Evolutionary conservation across 2,113 vertebrate genomes (phyloP).

Genomic region (Buteo buteo): DNA sequence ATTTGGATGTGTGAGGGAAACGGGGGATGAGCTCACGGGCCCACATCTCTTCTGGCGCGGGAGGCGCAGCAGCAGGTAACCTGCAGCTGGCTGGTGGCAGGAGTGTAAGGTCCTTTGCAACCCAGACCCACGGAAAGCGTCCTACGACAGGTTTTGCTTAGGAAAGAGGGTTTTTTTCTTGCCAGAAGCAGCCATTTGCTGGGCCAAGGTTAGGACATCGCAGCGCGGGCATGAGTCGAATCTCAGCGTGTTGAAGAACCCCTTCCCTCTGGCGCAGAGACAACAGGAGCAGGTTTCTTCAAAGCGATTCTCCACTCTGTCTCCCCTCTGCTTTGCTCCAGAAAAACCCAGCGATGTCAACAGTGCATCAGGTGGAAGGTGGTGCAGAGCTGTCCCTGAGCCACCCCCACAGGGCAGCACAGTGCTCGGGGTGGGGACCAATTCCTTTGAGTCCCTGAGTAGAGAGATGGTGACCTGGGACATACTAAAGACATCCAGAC

Average conservation of each 20-base stretch:
- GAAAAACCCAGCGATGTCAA: background rate
- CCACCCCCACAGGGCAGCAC: background rate
- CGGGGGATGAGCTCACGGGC: background rate
- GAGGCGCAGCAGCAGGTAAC: background rate
- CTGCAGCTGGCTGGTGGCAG: background rate
- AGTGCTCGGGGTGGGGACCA: background rate
- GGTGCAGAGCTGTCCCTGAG: background rate
- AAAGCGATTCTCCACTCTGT: background rate
- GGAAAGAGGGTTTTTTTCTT: background rate
- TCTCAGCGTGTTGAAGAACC: background rate
- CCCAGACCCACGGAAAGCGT: background rate
- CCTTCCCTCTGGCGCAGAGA: background rate
- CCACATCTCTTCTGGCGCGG: accelerated
- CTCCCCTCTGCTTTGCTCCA: background rate
- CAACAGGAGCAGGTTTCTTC: background rate
- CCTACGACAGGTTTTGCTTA: background rate
- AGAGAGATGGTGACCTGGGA: background rate
- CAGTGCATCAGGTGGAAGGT: background rate
- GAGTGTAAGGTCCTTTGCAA: background rate
- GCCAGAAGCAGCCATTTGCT: background rate
- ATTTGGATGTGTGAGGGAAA: background rate
- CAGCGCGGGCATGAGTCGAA: accelerated
- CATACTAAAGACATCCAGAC: background rate
- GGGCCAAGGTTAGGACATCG: background rate
- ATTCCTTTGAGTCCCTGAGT: background rate